These are phyloP conservation scores for Spodoptera frugiperda DNA, from an alignment of 1,140 invertebrate species.

Conservation along the genomic window DNA sequence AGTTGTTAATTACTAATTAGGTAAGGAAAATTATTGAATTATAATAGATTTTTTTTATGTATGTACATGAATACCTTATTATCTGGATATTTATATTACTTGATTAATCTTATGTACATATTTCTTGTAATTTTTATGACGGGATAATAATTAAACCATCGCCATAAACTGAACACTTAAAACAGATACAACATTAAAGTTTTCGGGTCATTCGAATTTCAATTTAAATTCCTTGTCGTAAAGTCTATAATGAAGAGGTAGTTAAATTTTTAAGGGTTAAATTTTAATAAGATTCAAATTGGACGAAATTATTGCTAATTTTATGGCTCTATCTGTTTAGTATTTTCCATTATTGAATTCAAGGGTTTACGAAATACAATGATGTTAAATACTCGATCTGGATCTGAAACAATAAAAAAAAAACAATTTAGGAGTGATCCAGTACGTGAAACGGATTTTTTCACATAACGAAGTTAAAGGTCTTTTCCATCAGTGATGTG, in stretches of 20 bases:
- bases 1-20: too few species aligned
- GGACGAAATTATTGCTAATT: constrained; percentile 4
- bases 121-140: not conserved
- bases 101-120: constrained; percentile 1
- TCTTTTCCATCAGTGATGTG: too few species aligned
- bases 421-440: too few species aligned
- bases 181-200: not conserved
- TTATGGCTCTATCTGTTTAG: constrained; percentile 8
- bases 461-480: too few species aligned
- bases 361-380: not conserved
- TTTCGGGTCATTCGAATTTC: not conserved
- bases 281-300: constrained; percentile 4
- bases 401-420: too few species aligned
- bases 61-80: too few species aligned
- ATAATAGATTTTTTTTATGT: too few species aligned
- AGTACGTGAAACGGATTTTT: too few species aligned
- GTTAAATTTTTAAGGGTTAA: constrained; percentile 23
- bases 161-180: constrained; percentile 3
- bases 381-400: not conserved
- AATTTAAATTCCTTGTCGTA: constrained; percentile 20
- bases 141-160: constrained; percentile 13
- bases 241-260: constrained; percentile 11
- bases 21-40: too few species aligned
- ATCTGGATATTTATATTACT: not conserved
- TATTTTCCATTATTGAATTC: not conserved